These are phyloP conservation scores for Embiotoca jacksoni DNA, from an alignment of 2,113 vertebrate genomes.

Conservation along the genomic window DNA sequence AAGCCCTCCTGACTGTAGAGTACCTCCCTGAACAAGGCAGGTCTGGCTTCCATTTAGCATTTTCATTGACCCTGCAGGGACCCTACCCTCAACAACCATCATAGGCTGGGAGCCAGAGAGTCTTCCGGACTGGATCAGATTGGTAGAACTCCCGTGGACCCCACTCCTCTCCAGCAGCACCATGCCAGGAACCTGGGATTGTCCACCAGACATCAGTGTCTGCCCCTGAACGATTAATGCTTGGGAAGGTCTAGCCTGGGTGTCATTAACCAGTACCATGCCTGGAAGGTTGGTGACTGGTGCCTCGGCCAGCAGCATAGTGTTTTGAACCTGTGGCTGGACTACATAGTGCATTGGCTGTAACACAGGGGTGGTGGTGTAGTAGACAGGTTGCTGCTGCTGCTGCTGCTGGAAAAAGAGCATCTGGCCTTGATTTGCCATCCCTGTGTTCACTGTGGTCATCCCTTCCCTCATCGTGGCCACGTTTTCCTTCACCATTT, in stretches of 20 bases:
- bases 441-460: constrained; percentile 17
- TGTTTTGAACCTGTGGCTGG: constrained; percentile 72
- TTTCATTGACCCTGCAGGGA: constrained; percentile 48
- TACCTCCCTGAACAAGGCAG: constrained; percentile 35
- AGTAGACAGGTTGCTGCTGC: constrained; percentile 80
- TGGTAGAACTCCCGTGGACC: constrained; percentile 3
- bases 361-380: constrained; percentile 63
- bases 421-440: constrained; percentile 61
- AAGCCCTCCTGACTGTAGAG: constrained; percentile 39
- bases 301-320: constrained; percentile 63
- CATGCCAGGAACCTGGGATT: constrained; percentile 22
- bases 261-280: constrained; percentile 66
- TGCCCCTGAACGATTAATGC: constrained; percentile 53
- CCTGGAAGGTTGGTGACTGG: constrained; percentile 61
- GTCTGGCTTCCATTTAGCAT: constrained; percentile 57
- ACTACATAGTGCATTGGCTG: constrained; percentile 76
- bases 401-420: constrained; percentile 76
- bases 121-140: constrained; percentile 60
- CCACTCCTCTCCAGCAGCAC: constrained; percentile 47
- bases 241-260: constrained; percentile 31
- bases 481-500: constrained; percentile 23
- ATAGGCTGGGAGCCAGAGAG: constrained; percentile 71
- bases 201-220: constrained; percentile 35
- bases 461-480: constrained; percentile 20
- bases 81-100: constrained; percentile 68